These are phyloP conservation scores for Acleris holmiana DNA, from an alignment of 2,888 invertebrate species.

Conservation along the genomic window DNA sequence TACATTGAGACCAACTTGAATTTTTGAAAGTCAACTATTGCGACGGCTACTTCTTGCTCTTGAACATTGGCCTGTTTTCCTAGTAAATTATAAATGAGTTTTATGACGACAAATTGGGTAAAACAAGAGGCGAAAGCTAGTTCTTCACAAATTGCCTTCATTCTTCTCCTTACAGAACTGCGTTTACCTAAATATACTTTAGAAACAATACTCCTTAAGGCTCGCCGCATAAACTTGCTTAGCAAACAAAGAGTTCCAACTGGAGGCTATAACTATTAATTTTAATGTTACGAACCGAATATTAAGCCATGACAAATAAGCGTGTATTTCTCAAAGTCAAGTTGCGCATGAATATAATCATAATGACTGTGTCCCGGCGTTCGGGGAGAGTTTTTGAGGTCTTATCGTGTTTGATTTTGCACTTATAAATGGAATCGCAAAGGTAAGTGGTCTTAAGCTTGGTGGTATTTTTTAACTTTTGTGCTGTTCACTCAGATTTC, in stretches of 20 bases:
- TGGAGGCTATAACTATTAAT: constrained; percentile 33
- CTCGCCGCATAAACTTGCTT: constrained; percentile 32
- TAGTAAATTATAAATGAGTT: not conserved
- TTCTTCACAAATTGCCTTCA: not conserved
- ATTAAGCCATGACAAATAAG: constrained; percentile 34
- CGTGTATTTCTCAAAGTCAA: constrained; percentile 28
- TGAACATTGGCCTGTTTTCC: no score
- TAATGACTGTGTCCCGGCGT: constrained; percentile 5
- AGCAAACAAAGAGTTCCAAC: constrained; percentile 32
- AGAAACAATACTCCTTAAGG: constrained; percentile 23
- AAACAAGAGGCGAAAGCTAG: not conserved
- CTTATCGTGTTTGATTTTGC: not conserved
- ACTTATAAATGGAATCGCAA: no score
- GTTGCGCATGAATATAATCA: constrained; percentile 23
- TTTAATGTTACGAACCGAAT: constrained; percentile 34
- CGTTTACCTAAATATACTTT: constrained; percentile 9
- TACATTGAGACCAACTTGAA: no score
- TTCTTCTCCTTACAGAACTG: constrained; percentile 3
- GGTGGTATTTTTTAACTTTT: no score
- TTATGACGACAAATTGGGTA: not conserved
- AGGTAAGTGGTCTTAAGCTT: no score
- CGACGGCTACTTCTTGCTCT: no score
- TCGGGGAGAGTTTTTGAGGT: not conserved
- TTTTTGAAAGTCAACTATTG: no score
- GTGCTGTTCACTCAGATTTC: no score